Percentiles rank a stretch among this genome's conserved stretches.
phyloP scores from a whole-genome alignment of 2,797 vertebrate species.

The Coluber constrictor region DNA sequence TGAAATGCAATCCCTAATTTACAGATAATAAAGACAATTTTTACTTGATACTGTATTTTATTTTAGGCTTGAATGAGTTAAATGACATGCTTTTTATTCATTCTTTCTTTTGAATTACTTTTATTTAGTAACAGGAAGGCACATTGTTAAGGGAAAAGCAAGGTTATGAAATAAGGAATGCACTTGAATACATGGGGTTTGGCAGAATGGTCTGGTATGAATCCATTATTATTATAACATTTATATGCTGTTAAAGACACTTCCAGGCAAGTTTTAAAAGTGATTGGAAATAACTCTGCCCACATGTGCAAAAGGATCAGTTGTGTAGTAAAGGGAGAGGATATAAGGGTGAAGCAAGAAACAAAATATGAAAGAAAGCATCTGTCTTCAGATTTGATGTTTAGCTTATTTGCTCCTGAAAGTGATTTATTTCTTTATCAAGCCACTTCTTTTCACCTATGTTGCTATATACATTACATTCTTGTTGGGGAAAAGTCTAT shows the following conservation, averaged over 20 bases:
- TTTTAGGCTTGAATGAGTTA: conserved; percentile 32
- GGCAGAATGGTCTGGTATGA: not conserved
- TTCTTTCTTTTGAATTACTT: conserved; percentile 36
- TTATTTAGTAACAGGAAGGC: conserved; percentile 44
- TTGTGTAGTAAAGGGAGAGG: too few relatives aligned
- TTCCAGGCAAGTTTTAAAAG: not conserved
- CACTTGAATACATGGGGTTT: not conserved
- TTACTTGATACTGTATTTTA: conserved; percentile 47
- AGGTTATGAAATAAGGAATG: not conserved
- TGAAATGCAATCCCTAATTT: conserved; percentile 40
- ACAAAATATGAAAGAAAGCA: not conserved
- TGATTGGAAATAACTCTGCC: not conserved
- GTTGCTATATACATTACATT: not conserved
- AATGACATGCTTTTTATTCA: conserved; percentile 43
- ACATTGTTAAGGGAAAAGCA: conserved; percentile 33
- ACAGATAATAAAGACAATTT: conserved; percentile 51
- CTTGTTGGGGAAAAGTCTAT: not conserved
- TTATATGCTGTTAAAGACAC: not conserved
- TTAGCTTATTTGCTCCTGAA: not conserved
- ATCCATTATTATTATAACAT: not conserved
- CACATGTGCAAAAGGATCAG: not conserved
- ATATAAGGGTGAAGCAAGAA: not conserved
- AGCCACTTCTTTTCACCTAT: not conserved
- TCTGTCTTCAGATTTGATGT: not conserved
- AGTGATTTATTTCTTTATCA: not conserved